phyloP scores from a whole-genome alignment of 2,113 vertebrate species.

The Phalacrocorax pelagicus region DNA sequence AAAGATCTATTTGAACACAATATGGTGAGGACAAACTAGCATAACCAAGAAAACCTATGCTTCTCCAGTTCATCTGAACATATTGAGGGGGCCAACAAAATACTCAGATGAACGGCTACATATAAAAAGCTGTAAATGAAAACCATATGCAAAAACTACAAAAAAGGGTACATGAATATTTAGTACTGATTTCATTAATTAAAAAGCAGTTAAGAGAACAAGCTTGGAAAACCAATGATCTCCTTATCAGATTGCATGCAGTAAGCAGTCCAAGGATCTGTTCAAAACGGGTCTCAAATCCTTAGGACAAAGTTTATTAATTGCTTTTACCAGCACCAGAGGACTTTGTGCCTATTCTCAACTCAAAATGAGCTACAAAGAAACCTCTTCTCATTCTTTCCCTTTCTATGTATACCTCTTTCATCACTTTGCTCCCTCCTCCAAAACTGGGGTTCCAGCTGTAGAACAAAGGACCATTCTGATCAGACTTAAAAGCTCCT shows the following conservation, averaged over 20 bases:
- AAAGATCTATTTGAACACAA: not conserved
- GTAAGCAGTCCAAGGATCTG: not conserved
- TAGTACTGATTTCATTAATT: not conserved
- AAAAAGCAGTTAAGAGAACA: not conserved
- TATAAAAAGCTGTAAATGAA: not conserved
- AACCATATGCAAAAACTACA: not conserved
- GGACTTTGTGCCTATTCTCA: not conserved
- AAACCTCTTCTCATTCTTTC: not conserved
- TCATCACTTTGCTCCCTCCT: not conserved
- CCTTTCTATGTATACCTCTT: not conserved
- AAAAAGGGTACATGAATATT: not conserved
- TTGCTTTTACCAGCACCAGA: not conserved
- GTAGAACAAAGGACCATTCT: not conserved
- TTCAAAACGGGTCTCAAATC: not conserved
- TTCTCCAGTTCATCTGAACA: not conserved
- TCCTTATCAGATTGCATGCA: not conserved
- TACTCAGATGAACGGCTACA: not conserved
- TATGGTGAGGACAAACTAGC: fast-evolving
- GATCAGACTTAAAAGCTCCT: not conserved
- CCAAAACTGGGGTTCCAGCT: not conserved
- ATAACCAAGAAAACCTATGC: not conserved
- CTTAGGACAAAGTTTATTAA: not conserved
- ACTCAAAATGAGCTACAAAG: not conserved
- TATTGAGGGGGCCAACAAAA: not conserved
- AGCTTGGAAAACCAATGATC: not conserved